Evolutionary conservation across 2,888 invertebrate genomes (phyloP).

Genomic region (Clanis bilineata): DNA sequence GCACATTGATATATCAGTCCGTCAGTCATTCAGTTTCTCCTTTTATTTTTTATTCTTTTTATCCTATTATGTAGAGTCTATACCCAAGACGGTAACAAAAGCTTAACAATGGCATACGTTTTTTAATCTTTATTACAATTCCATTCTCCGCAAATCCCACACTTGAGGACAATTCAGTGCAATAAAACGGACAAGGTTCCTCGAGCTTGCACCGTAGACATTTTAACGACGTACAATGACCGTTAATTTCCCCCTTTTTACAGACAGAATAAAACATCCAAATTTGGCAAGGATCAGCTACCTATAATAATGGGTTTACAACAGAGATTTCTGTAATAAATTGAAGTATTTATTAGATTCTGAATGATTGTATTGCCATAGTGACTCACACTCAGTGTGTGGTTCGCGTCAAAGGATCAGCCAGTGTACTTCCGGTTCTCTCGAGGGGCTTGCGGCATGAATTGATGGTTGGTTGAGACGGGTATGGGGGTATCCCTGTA

Average conservation of each 20-base stretch:
- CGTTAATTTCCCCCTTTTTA: constrained; percentile 15
- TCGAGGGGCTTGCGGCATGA: too few species aligned
- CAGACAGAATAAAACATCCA: constrained; percentile 14
- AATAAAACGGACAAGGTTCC: neutral
- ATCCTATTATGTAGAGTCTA: neutral
- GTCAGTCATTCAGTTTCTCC: too few species aligned
- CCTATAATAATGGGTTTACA: neutral
- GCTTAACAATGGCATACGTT: neutral
- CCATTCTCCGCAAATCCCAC: neutral
- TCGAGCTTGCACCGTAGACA: constrained; percentile 3
- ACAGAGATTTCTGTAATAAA: too few species aligned
- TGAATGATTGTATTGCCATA: too few species aligned
- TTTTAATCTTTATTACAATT: neutral
- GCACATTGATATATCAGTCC: too few species aligned
- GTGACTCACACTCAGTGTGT: neutral
- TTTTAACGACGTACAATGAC: constrained; percentile 13
- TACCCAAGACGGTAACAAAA: neutral
- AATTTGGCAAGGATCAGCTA: constrained; percentile 6
- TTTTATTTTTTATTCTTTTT: neutral
- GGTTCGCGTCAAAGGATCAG: too few species aligned
- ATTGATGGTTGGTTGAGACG: too few species aligned
- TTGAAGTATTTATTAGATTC: neutral
- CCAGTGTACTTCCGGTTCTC: too few species aligned
- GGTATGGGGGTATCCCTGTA: too few species aligned
- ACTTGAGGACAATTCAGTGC: constrained; percentile 1